Evolutionary conservation across 2,888 invertebrate species (phyloP), one percentile per base, ranked within the genome.

Genomic region (Protodeltote pygarga): DNA sequence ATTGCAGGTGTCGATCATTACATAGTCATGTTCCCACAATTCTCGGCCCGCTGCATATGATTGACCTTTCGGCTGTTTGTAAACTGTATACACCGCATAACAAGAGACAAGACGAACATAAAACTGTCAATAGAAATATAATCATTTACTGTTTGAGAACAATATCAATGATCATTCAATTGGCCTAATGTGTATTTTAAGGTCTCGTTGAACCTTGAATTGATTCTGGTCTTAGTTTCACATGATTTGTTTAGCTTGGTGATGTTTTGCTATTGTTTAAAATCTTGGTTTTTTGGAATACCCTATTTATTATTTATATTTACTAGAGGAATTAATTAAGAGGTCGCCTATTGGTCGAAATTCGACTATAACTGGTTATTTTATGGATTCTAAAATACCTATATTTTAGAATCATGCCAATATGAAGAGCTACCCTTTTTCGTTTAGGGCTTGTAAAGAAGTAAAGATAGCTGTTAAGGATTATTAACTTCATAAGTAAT

Each of bases 61-160:
- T 79, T 79, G 75, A 77, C 75, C 79, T 71, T 58, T 62, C 58
- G 44, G 49, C 48, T 42, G 45, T 35, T 34, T 48, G 19, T 41
- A 48, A 44, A 45, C 47, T 32, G 32, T 40, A 11, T 49, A 48
- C 46, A 45, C 47, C 34, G 32, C 42, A 11, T 49, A 57, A 50
- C 46, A 28, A 49, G 42, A 5, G 53, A 50, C 46, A 28, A 49
- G 42, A 5, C 8, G 23, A 2, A 34, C 61, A 53, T 66, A 65
- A 65, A 60, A 51, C 48, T 65, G 48, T 54, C 65, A 65, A 66
- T 60, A 60, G 34, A 65, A 60, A 55, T 53, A 49, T 55, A 48
- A 55, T 65, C 19, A 44, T 44, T 52, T 44, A 57, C 46, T 41
- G 46, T 65, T 60, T 49, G 40, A 28, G 31, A 48, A 28, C 53